Evolutionary conservation across 2,888 invertebrate species (phyloP).

Genomic region (Sinodicranocentrus sp.): DNA sequence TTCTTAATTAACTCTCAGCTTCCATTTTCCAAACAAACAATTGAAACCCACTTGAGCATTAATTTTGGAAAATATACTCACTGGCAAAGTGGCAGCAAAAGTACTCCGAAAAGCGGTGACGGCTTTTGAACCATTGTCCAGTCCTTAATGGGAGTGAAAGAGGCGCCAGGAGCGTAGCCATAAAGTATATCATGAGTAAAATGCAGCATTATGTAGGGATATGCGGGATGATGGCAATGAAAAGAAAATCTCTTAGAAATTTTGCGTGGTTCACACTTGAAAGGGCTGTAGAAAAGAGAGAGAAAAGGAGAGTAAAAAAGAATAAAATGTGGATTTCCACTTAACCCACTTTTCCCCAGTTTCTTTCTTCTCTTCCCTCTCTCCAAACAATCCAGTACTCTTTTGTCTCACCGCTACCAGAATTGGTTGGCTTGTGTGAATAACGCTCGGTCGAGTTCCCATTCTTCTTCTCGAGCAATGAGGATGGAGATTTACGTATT

Average conservation of each 20-base stretch:
- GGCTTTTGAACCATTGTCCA: neutral
- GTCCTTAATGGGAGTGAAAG: constrained; percentile 16
- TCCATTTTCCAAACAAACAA: constrained; percentile 49
- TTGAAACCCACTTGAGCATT: constrained; percentile 40
- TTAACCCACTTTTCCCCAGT: constrained; percentile 59
- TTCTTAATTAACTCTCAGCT: neutral
- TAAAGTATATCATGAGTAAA: constrained; percentile 47
- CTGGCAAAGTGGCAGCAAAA: constrained; percentile 5
- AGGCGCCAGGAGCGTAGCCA: constrained; percentile 41
- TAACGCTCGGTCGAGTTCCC: neutral
- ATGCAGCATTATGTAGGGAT: constrained; percentile 56
- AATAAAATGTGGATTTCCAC: constrained; percentile 66
- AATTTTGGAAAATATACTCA: constrained; percentile 36
- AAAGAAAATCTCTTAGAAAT: constrained; percentile 61
- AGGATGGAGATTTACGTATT: constrained; percentile 61
- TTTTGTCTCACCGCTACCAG: constrained; percentile 31
- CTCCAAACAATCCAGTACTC: neutral
- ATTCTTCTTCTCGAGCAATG: constrained; percentile 33
- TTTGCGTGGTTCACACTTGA: constrained; percentile 54
- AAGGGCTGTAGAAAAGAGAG: constrained; percentile 40
- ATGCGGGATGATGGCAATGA: constrained; percentile 38
- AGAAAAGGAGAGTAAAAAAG: constrained; percentile 45
- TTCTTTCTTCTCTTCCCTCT: constrained; percentile 39
- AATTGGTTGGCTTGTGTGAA: constrained; percentile 36
- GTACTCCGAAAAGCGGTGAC: neutral